A percentile compares a stretch with the other conserved stretches of the same genome.
These are phyloP conservation scores for Plebejus melissa DNA, from an alignment of 2,888 invertebrate species.

Conservation along the genomic window DNA sequence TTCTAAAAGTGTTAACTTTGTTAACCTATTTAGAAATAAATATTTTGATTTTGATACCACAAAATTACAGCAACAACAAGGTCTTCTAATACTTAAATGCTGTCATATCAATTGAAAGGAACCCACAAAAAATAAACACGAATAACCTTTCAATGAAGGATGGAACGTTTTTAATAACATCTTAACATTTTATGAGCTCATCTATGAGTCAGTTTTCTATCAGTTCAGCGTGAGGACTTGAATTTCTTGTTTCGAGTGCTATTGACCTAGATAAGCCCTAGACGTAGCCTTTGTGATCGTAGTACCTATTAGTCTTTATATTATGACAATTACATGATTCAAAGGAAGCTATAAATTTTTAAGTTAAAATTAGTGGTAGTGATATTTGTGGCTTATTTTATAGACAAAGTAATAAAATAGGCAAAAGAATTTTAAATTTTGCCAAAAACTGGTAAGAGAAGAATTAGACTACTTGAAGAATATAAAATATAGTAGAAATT, in stretches of 20 bases:
- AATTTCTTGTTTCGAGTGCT: constrained; percentile 30
- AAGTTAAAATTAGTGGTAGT: not conserved
- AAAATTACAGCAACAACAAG: too few relatives aligned
- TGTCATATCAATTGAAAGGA: constrained; percentile 4
- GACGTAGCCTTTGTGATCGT: not conserved
- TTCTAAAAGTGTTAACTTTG: too few relatives aligned
- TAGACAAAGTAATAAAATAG: not conserved
- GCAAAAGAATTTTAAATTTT: not conserved
- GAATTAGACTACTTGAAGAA: not conserved
- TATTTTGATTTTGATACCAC: too few relatives aligned
- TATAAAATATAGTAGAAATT: not conserved
- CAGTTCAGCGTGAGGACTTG: constrained; percentile 46
- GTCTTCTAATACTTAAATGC: not conserved
- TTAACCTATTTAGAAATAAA: too few relatives aligned
- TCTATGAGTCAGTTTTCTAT: constrained; percentile 56
- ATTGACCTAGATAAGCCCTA: constrained; percentile 25
- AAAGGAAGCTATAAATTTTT: not conserved
- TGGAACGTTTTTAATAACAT: not conserved
- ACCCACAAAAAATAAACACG: not conserved
- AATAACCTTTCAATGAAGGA: not conserved
- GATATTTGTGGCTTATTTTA: not conserved
- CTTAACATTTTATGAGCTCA: constrained; percentile 39
- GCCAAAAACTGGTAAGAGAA: not conserved
- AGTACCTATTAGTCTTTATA: not conserved
- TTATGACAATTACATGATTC: not conserved